Evolutionary conservation across 2,888 invertebrate species (phyloP), one percentile per base, ranked within the genome.

Genomic region (Ephialtes manifestator): DNA sequence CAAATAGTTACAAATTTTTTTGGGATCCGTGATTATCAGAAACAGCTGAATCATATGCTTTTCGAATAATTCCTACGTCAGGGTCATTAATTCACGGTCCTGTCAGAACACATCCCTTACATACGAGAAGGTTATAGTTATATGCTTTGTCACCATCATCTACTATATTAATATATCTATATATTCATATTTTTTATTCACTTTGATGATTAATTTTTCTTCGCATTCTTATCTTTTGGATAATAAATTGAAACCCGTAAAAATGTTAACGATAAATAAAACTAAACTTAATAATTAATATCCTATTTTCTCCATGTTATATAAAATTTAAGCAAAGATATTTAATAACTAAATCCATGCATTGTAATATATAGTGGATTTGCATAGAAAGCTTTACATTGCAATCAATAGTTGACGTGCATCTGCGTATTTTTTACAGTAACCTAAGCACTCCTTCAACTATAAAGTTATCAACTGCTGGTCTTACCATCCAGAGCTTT

Each of bases 381-480:
- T 20, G 20, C 53, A 24, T 24, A 3, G 24, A 0, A 13, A 24
- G 28, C 58, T 24, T 58, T 28, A 4, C 15, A 28, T 15, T 58
- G 0, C 3, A 58, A 58, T 58, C 58, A 58, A 58, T 58, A 58
- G 28, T 58, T 13, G 28, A 28, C 28, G 58, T 58, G 3, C 58
- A 58, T 15, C 4, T 5, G 24, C 55, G 24, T 24, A 24, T 46
- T 46, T 48, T 24, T 63, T 65, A 4, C 13, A 28, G 15, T 28
- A 11, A 24, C 4, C 13, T 28, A 28, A 28, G 28, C 15, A 5
- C 4, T 11, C 4, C 0, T 10, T 24, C 28, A 24, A 15, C 58
- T 58, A 4, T 28, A 4, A 15, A n/a, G 58, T 76, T 76, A 76
- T 68, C 68, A 31, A 77, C 77, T n/a, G 77, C 24, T 55, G 65